Base-by-base conservation (phyloP, 2,797 vertebrate genomes). In the Enoplosus armatus region DNA sequence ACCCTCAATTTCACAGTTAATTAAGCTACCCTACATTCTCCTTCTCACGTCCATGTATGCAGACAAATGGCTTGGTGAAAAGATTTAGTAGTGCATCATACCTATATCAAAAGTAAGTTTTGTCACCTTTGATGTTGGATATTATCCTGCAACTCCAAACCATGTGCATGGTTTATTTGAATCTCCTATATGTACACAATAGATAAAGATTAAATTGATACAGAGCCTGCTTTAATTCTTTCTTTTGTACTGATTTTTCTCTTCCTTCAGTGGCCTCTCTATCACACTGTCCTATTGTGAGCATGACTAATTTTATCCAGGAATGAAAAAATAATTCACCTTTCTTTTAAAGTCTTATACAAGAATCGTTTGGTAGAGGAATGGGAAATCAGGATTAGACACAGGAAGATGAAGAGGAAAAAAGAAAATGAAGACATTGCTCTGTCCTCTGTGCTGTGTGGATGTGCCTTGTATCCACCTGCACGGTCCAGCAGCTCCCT, bases 291-390 rank as follows among this genome's bases (percentile, higher is more conserved):
- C 7, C 47, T 66, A 56, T 77, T 62, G 61, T 72, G 16, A 83
- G 75, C 69, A 7, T 78, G 67, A 76, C 80, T 84, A 64, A 86
- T 88, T 87, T 83, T 58, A 82, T 59, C 56, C 35, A 37, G n/a
- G 37, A 56, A 37, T 58, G n/a, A 29, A 58, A 48, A 76, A 60
- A 61, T 43, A 72, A 74, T 47, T 67, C 37, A 59, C 43, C 45
- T 79, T 84, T 79, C 56, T 56, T 74, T 69, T 70, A 69, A 59
- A 72, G 56, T 76, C 64, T 50, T n/a, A 66, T 75, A 82, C 55
- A 45, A 54, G 65, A 72, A 64, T 69, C 3, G 7, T 72, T 83
- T 61, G 26, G 35, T 64, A 50, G 61, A 61, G 37, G 27, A 72
- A 59, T 24, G 63, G 26, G 65, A 82, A 77, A 72, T 67, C 12